Conservation (phyloP, 2,797 vertebrate genomes). For the Ceyx erithaca region DNA sequence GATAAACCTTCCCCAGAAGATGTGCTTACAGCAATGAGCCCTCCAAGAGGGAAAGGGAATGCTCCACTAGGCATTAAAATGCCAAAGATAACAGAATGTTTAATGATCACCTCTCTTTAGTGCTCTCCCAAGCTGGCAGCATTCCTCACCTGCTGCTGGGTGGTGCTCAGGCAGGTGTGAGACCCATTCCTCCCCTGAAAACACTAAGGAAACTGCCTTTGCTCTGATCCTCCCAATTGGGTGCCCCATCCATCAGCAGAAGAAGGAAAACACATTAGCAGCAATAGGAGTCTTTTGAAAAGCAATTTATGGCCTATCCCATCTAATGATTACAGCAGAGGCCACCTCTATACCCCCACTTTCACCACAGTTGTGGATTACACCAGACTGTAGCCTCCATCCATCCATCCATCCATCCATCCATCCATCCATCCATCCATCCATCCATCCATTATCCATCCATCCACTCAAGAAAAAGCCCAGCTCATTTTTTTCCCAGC, state of each 20-base stretch:
- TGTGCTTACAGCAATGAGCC: background rate
- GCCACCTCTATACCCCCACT: background rate
- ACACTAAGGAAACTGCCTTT: background rate
- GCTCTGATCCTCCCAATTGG: slow-evolving; percentile 6
- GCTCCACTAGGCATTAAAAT: background rate
- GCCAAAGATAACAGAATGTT: background rate
- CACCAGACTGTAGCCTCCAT: background rate
- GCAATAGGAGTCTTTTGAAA: background rate
- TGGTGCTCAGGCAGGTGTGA: slow-evolving; percentile 20
- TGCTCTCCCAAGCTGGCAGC: background rate
- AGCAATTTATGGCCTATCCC: background rate
- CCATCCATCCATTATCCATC: background rate
- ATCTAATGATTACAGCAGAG: background rate
- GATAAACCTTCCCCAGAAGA: background rate
- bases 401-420: no score
- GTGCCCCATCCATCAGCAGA: slow-evolving; percentile 13
- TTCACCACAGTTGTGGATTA: background rate
- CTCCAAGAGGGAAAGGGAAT: background rate
- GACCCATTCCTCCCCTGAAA: background rate
- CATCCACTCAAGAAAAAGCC: background rate
- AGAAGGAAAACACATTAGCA: slow-evolving; percentile 48
- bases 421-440: no score
- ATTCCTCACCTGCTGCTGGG: slow-evolving; percentile 34
- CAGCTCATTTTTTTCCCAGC: background rate
- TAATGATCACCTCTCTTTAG: background rate